Percentiles rank a stretch among this genome's conserved stretches.
Evolutionary conservation across 2,797 vertebrate genomes (phyloP).

Genomic region (Sebastes elongatus): DNA sequence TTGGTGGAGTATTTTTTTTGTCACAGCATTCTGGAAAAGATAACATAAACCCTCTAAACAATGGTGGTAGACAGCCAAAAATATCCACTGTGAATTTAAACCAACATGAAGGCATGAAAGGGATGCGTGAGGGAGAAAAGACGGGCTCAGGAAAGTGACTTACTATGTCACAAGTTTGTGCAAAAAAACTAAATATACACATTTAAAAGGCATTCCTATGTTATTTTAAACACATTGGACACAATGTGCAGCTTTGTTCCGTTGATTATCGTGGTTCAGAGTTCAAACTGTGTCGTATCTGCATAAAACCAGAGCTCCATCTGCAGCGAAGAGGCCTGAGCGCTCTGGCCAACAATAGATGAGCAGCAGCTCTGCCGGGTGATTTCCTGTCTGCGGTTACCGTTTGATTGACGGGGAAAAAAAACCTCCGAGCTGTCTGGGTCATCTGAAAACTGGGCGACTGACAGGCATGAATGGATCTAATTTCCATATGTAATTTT

Average conservation of each 20-base stretch:
- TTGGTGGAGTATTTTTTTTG: constrained; percentile 1
- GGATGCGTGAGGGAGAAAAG: not conserved
- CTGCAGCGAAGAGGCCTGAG: not conserved
- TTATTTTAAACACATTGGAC: not conserved
- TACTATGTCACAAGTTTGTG: not conserved
- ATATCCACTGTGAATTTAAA: not conserved
- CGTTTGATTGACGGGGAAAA: constrained; percentile 10
- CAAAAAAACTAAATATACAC: not conserved
- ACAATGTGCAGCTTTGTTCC: not conserved
- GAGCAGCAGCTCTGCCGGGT: not conserved
- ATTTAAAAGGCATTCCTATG: accelerated
- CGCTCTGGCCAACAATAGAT: not conserved
- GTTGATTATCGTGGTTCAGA: constrained; percentile 6
- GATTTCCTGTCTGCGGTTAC: not conserved
- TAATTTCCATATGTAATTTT: constrained; percentile 28
- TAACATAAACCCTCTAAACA: not conserved
- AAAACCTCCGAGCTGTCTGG: not conserved
- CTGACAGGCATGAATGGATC: constrained; percentile 1
- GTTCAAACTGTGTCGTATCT: not conserved
- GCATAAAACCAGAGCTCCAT: not conserved
- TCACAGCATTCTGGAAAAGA: not conserved
- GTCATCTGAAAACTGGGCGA: constrained; percentile 20
- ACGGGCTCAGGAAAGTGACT: not conserved
- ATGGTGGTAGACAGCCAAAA: not conserved
- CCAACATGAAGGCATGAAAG: not conserved